Evolutionary conservation across 2,797 vertebrate genomes (phyloP), one percentile per base, ranked within the genome.

Genomic region (Thalassophryne amazonica): DNA sequence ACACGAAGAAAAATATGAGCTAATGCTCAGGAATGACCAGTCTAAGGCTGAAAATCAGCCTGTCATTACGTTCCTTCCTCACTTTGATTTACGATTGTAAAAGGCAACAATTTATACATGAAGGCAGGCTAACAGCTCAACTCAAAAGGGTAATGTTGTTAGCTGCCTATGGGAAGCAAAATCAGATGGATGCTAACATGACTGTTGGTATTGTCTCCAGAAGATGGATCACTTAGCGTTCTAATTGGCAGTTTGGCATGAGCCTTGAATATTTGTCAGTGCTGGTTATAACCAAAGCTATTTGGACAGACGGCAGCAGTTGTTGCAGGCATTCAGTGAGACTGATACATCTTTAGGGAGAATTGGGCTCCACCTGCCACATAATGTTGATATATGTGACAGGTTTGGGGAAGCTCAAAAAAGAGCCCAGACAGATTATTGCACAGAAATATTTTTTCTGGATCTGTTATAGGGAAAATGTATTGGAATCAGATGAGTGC

Each of bases 71-170:
- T 41, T 50, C 48, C 51, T 52, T 27, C 15, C 60, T 37, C 34
- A 11, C 55, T 76, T 86, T 80, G 69, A 84, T 73, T 82, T 78
- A 82, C 60, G 46, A 70, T 61, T 45, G 53, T 71, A 47, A 65
- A 63, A 61, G 17, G 31, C 46, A 57, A 23, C 60, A 66, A 75
- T 69, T 73, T 38, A 62, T 35, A 22, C 56, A 59, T 39, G 68
- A 58, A 43, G 67, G 56, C 25, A 55, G 42, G 43, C 57, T 65
- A 75, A 71, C 52, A 38, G 60, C 60, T 55, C 31, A 18, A 48
- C 27, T 76, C 68, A 55, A 86, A 84, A 86, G 76, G 79, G 78
- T 86, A 87, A 88, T 81, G 50, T 68, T 66, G 78, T 89, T 85
- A 87, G 71, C 69, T 73, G 68, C 58, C 76, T 72, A 54, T 47